phyloP scores from a whole-genome alignment of 2,113 vertebrate genomes.

The Ranitomeya imitator region DNA sequence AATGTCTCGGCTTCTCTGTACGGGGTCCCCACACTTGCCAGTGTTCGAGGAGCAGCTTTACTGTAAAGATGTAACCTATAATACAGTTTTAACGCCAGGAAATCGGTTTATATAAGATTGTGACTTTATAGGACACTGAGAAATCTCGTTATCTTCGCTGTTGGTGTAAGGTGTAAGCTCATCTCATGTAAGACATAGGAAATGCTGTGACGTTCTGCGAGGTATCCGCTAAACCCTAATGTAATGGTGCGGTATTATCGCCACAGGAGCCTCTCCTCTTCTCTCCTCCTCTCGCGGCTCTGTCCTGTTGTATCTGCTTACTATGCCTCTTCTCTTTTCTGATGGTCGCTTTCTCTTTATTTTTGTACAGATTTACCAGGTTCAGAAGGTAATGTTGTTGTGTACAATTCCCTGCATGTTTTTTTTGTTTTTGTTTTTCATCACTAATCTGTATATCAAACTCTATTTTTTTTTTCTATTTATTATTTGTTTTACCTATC shows the following conservation, averaged over 20 bases:
- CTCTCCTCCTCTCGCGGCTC: background rate
- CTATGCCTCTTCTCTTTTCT: background rate
- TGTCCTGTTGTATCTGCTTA: conserved; percentile 31
- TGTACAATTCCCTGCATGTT: background rate
- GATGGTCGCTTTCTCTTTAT: conserved; percentile 32
- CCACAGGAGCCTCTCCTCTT: background rate
- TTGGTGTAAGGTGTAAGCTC: background rate
- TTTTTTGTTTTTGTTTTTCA: background rate
- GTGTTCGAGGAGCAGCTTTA: background rate
- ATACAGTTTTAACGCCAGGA: background rate
- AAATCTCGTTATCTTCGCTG: background rate
- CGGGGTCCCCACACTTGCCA: background rate
- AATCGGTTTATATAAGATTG: background rate
- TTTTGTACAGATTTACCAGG: conserved; percentile 90
- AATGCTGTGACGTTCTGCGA: too few species aligned
- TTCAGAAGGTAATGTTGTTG: conserved; percentile 90
- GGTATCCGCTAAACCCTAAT: too few species aligned
- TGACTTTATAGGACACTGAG: background rate
- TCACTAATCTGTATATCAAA: background rate
- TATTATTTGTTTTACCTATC: too few species aligned
- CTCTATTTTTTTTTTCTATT: background rate
- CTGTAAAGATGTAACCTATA: background rate
- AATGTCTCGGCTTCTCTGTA: background rate
- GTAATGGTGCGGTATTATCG: background rate
- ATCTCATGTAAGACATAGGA: too few species aligned